Base-by-base conservation (phyloP, 1,140 invertebrate species). In the Drosophila nigrodunni region DNA sequence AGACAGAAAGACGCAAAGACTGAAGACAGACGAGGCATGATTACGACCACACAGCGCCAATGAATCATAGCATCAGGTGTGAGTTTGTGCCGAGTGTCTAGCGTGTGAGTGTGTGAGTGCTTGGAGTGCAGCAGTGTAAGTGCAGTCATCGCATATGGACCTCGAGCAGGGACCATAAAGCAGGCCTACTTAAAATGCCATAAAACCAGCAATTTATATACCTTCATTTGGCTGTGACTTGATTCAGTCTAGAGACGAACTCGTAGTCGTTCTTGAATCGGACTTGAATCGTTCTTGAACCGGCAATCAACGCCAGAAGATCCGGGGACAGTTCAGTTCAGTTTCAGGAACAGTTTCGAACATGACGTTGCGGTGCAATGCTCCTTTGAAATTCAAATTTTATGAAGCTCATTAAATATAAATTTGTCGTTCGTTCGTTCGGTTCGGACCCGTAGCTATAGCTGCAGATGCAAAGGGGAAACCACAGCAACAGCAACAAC, bases 391-490 rank as follows among this genome's bases (percentile, higher is more conserved):
- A 92, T 92, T 92, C 90, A 92, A 92, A 92, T 92, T 92, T 92
- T 92, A 92, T 92, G 91, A 91, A 88, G 88, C 90, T 92, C 91
- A 92, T 92, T 92, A 92, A 92, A 92, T 92, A 92, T 92, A 92
- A 92, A 92, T 92, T 92, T 92, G 91, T 92, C 91, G 90, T 92
- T 83, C 74, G 75, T 71, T 88, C 78, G 54, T 55, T 21, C 18
- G 18, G 18, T 71, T 18, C 37, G 54, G 35, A 41, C 15, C 54
- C 54, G 18, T 9, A 41, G 54, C 18, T 60, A 74, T 82, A 74
- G 62, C 65, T 54, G 60, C n/a, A 46, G 46, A 64, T 54, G 52
- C 11, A 30, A 52, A 21, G 39, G 41, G 57, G 46, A 43, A 8
- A 30, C 44, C 35, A 59, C 62, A 64, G 50, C 25, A 25, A 46